These are phyloP conservation scores for Raja brachyura DNA, from an alignment of 2,113 vertebrate species.

Conservation along the genomic window DNA sequence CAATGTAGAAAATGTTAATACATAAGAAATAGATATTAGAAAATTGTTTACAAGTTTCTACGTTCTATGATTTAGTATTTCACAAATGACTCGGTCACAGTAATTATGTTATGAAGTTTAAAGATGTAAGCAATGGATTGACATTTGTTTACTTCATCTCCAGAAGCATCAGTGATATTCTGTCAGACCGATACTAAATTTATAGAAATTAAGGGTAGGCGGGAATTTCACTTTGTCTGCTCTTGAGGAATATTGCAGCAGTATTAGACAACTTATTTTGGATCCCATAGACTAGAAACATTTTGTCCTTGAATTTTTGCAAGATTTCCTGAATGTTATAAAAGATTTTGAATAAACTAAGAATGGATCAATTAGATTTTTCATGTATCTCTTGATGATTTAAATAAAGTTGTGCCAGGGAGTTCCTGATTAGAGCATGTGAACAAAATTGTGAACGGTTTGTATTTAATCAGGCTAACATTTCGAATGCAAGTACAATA, in stretches of 20 bases:
- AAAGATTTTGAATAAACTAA: neutral
- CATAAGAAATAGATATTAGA: neutral
- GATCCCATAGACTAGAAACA: neutral
- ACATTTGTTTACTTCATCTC: neutral
- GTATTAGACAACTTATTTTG: neutral
- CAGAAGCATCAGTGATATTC: too few species aligned
- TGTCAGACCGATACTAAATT: neutral
- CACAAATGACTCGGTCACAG: neutral
- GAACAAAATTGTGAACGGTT: neutral
- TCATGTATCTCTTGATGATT: neutral
- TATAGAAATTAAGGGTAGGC: neutral
- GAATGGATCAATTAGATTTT: neutral
- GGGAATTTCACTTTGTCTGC: neutral
- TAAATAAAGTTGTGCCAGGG: neutral
- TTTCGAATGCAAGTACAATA: too few species aligned
- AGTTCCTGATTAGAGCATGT: neutral
- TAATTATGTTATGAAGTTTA: neutral
- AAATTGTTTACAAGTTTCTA: neutral
- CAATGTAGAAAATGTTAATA: neutral
- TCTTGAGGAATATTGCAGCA: too few species aligned
- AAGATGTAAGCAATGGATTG: neutral
- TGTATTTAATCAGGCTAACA: neutral
- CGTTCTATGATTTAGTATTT: neutral
- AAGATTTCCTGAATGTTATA: neutral
- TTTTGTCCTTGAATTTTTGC: neutral